Base-by-base conservation (phyloP, 2,113 vertebrate species). In the Megaceryle torquata region DNA sequence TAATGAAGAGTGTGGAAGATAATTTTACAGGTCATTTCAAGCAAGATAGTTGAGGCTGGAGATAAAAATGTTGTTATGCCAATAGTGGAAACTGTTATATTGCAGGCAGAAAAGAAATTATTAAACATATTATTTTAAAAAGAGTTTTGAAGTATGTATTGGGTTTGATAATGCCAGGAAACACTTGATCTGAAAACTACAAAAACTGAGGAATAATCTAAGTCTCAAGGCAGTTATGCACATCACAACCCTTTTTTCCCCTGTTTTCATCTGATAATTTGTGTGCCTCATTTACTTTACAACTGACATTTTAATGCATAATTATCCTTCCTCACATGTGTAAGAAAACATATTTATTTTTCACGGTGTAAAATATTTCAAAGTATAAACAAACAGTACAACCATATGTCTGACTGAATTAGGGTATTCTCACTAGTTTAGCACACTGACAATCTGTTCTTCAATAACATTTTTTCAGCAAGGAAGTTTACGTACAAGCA, bases 1-100 rank as follows among this genome's bases (percentile, higher is more conserved):
- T 94, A 97, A 96, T 82, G 88, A 97, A 92, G 93, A 95, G 61
- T 54, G 80, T 92, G 65, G 65, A 93, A 96, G 82, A 94, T 88
- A 92, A 97, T 95, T 96, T 97, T 96, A 94, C 93, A 95, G 95
- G 92, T 94, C 95, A 96, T 95, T 97, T 96, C 93, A 94, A 92
- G 57, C 72, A 92, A 91, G 81, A 65, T 11, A 93, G 51, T 86
- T 79, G 76, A 93, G 88, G 77, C 28, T 65, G 69, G 24, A 94
- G 41, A 96, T 33, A 92, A 95, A 97, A 96, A 82, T 63, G 25
- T 85, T 12, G 6, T 21, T 89, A 86, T 72, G 33, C 13, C 72
- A 82, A 33, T 11, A 71, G 64, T 33, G 90, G 72, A 95, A 88
- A 61, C 39, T 28, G 19, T 29, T 83, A 41, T 6, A 72, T 1